Evolutionary conservation across 2,797 vertebrate species (phyloP), one percentile per base, ranked within the genome.

Genomic region (Danio tinwini): DNA sequence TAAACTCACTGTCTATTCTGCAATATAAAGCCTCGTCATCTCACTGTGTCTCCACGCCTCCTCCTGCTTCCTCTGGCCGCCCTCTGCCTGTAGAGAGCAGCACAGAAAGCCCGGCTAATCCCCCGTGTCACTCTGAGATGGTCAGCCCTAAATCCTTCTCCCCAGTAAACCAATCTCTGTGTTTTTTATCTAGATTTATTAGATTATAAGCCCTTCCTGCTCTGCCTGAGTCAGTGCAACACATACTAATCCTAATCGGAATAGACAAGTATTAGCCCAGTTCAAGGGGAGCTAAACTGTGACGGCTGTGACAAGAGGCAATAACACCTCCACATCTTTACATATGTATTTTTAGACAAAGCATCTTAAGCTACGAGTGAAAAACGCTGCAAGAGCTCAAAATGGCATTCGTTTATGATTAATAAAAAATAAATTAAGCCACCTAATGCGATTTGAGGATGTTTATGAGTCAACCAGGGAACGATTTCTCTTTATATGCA

Each of bases 1-100:
- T 97, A 97, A 92, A 94, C 94, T 93, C 93, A 92, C 94, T 95
- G 96, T 94, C 95, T 94, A 91, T 97, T 95, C 86, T 84, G 86
- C 87, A 84, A 91, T 88, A 91, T 91, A 93, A 93, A 93, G 91
- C 92, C 83, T 72, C 76, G 86, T 86, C 87, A 86, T 85, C 86
- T 88, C 82, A 82, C 61, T 37, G 90, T 40, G 19, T 16, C 78
- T 53, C 89, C 75, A 61, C 74, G 44, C 86, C 85, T 62, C 83
- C 86, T 86, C 83, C 88, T 78, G 91, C 37, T 72, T 63, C 83
- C 62, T 84, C 71, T 78, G 71, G 79, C 71, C 86, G 71, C 82
- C 87, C 82, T 90, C 88, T 90, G 92, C 89, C 68, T 86, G 85
- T 91, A 91, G 87, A 91, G 92, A 88, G 86, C 88, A 88, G 87